phyloP scores from a whole-genome alignment of 2,888 invertebrate species.

The Dermolepida albohirtum region DNA sequence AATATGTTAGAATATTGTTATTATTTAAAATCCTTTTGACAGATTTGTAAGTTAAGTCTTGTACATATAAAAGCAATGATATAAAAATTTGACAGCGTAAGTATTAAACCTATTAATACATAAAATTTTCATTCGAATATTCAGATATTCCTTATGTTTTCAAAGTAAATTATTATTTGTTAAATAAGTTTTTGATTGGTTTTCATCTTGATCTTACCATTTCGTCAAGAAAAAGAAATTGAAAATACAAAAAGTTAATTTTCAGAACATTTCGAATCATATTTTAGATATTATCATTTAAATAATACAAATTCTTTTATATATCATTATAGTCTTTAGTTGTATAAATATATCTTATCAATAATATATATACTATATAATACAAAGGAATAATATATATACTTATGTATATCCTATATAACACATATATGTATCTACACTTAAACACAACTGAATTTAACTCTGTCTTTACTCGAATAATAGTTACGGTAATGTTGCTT shows the following conservation, averaged over 20 bases:
- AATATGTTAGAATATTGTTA: too few species aligned
- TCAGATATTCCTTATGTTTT: too few species aligned
- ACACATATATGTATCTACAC: constrained; percentile 40
- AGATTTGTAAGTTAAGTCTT: too few species aligned
- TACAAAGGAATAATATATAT: constrained; percentile 36
- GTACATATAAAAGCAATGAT: too few species aligned
- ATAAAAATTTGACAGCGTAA: too few species aligned
- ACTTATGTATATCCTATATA: constrained; percentile 23
- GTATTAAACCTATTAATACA: too few species aligned
- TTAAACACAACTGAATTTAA: constrained; percentile 86
- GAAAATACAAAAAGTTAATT: constrained; percentile 1
- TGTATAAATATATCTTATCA: constrained; percentile 35
- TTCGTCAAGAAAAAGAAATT: not conserved
- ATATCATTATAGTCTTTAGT: constrained; percentile 33
- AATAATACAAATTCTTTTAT: constrained; percentile 2
- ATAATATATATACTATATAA: constrained; percentile 39
- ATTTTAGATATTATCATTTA: not conserved
- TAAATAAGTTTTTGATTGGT: too few species aligned
- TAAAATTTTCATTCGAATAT: too few species aligned
- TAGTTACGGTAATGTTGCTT: constrained; percentile 97
- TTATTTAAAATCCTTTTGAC: too few species aligned
- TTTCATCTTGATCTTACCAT: too few species aligned
- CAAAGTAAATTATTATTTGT: too few species aligned
- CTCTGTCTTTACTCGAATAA: constrained; percentile 95
- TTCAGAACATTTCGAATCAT: not conserved